Conservation (phyloP, 2,113 vertebrate genomes). For the Gallinago paraguaiae region DNA sequence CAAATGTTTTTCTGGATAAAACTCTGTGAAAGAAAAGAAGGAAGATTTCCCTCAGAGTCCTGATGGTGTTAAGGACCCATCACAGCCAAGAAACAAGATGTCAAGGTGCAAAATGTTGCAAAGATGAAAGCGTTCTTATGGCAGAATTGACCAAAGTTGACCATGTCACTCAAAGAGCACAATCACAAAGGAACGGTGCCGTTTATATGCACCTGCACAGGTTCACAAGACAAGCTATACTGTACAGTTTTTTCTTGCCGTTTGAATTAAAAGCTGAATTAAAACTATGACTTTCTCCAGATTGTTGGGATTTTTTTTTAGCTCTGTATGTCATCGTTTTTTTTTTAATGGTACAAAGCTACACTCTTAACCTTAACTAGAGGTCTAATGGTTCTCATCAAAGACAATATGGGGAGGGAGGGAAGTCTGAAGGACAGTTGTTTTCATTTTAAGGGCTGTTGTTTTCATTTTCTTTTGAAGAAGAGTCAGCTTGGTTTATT, state of each 20-base stretch:
- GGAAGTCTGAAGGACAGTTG: constrained; percentile 5
- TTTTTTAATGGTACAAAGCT: neutral
- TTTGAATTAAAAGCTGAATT: neutral
- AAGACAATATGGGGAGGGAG: neutral
- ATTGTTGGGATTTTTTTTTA: neutral
- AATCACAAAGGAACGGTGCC: neutral
- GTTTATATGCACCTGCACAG: neutral
- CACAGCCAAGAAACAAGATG: neutral
- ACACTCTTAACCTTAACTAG: neutral
- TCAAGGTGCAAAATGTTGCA: neutral
- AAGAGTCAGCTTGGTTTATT: constrained; percentile 47
- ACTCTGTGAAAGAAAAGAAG: neutral
- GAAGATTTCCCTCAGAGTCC: neutral
- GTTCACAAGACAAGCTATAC: neutral
- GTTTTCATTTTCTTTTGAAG: constrained; percentile 56
- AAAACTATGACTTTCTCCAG: neutral
- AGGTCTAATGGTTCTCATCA: neutral
- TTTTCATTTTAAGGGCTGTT: constrained; percentile 31
- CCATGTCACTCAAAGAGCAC: neutral
- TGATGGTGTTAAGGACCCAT: neutral
- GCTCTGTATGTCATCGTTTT: neutral
- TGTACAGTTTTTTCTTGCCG: neutral
- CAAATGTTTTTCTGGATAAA: neutral
- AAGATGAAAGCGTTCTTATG: neutral
- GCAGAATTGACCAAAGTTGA: neutral